Evolutionary conservation across 2,888 invertebrate genomes (phyloP).

Genomic region (Malthinus seriepunctatus): DNA sequence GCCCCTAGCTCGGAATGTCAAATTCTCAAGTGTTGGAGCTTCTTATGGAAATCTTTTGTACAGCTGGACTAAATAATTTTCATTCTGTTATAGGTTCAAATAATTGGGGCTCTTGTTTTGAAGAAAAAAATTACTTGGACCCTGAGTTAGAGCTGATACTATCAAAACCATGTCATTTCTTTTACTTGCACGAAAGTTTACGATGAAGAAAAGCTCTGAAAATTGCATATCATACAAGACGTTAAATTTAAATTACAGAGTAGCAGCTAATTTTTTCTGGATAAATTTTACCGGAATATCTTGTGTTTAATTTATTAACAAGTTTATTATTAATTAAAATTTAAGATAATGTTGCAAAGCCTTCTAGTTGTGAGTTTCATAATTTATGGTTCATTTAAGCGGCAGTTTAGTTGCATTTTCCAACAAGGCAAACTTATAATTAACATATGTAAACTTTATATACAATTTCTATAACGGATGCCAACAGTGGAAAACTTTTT

Average conservation of each 20-base stretch:
- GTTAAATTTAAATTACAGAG: background rate
- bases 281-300: background rate
- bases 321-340: slow-evolving; percentile 20
- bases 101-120: no score
- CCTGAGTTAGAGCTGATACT: no score
- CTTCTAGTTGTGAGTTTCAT: slow-evolving; percentile 21
- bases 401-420: slow-evolving; percentile 52
- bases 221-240: background rate
- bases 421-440: slow-evolving; percentile 54
- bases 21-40: no score
- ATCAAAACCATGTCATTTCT: no score
- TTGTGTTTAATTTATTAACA: slow-evolving; percentile 6
- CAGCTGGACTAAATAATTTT: no score
- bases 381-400: slow-evolving; percentile 48
- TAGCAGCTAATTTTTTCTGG: no score
- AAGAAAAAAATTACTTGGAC: no score
- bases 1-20: no score
- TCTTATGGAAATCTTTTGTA: no score
- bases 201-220: background rate
- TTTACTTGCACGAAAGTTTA: background rate
- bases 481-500: slow-evolving; percentile 40
- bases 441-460: slow-evolving; percentile 55
- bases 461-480: slow-evolving; percentile 47
- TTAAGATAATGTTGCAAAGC: slow-evolving; percentile 19
- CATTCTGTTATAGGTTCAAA: no score